Base-by-base conservation (phyloP, 1,140 invertebrate genomes). In the Drosophila equinoxialis region DNA sequence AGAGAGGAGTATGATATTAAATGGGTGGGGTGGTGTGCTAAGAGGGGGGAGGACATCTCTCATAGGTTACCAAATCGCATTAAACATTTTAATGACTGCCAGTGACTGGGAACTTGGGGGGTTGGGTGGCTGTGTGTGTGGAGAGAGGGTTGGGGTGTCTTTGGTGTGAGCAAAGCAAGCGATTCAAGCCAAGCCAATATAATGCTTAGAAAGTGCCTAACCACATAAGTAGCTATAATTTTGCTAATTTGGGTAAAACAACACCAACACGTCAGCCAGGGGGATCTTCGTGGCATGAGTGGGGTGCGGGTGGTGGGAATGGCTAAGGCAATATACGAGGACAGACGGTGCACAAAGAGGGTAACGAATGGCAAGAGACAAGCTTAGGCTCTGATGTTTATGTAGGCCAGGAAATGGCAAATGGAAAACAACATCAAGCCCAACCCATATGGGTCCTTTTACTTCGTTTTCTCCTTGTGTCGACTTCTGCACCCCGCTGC, bases 161-260 rank as follows among this genome's bases (percentile, higher is more conserved):
- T 8, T 3, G 42, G 14, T 14, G 41, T 45, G 13, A 48, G 42
- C 6, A 7, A 48, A 6, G 42, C 26, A 7, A 17, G 14, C 45
- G 4, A 48, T 48, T 17, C 33, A 58, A 35, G 33, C 30, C 33
- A 58, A 35, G 55, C 57, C 45, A 48, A 41, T 37, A 59, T 70
- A 70, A 74, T 51, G 60, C 72, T 55, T 77, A 77, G 69, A 69
- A 72, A 69, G 66, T 74, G 71, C 77, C 69, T 65, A 73, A 74
- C 77, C 74, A 66, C 77, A 79, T 79, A 79, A 79, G 77, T 79
- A 76, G 77, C 77, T 76, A 79, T 79, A 79, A 79, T 79, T 79
- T 69, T 79, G 74, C 77, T 79, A 79, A 79, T 79, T 76, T 79
- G 62, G 55, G 65, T 39, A 68, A 48, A 67, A 64, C 62, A 64